Evolutionary conservation across 2,113 vertebrate genomes (phyloP).

Genomic region (Oreocharis arfaki): DNA sequence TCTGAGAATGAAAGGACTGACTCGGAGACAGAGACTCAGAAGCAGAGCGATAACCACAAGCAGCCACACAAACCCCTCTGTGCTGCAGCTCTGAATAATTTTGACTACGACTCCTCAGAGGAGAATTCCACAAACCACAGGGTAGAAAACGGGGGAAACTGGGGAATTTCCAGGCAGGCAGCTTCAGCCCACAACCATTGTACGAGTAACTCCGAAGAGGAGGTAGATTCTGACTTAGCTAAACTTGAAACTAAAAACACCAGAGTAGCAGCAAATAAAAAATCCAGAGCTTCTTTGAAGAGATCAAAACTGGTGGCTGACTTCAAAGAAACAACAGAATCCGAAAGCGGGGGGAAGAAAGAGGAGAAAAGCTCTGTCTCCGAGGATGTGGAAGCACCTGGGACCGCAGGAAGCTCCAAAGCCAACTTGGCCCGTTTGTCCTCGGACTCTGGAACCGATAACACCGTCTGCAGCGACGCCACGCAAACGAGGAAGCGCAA

Average conservation of each 20-base stretch:
- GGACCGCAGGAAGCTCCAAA: constrained; percentile 8
- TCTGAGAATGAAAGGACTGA: constrained; percentile 62
- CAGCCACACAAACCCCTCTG: neutral
- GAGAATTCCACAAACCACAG: constrained; percentile 52
- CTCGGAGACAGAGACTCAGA: constrained; percentile 55
- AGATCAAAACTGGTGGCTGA: constrained; percentile 52
- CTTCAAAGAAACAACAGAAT: constrained; percentile 42
- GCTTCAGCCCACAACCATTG: neutral
- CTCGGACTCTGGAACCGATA: constrained; percentile 25
- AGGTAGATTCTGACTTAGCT: constrained; percentile 20
- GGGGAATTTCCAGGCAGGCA: neutral
- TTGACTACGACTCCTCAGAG: constrained; percentile 17
- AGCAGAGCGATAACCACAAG: neutral
- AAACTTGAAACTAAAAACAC: constrained; percentile 29
- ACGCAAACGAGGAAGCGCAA: constrained; percentile 14
- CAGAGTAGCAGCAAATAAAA: neutral
- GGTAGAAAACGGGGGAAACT: constrained; percentile 18
- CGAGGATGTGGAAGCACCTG: neutral
- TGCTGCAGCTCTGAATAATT: neutral
- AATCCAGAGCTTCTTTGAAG: constrained; percentile 7
- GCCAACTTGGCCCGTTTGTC: neutral
- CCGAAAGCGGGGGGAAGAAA: neutral
- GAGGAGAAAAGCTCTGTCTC: neutral
- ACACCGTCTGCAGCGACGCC: neutral
- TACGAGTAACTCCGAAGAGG: constrained; percentile 48